Conservation (phyloP, 2,113 vertebrate genomes). For the Pachycephala philippinensis region DNA sequence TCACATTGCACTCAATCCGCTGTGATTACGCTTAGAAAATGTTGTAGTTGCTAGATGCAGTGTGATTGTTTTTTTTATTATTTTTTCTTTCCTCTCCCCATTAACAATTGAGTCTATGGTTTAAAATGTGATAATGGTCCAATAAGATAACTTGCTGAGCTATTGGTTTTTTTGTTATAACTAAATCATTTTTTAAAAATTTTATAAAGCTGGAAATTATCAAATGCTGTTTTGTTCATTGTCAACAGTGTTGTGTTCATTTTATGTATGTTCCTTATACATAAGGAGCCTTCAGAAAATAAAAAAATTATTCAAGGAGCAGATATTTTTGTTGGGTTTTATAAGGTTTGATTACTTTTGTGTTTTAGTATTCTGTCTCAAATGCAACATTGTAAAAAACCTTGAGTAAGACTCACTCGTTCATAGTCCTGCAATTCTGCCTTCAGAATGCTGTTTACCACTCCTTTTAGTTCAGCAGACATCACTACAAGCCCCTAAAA, state of each 20-base stretch:
- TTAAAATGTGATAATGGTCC: constrained; percentile 75
- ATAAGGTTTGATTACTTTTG: neutral
- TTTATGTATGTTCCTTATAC: constrained; percentile 77
- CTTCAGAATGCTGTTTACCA: constrained; percentile 84
- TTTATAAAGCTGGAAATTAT: constrained; percentile 76
- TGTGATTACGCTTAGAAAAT: constrained; percentile 79
- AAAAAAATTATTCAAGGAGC: constrained; percentile 70
- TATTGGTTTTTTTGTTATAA: constrained; percentile 71
- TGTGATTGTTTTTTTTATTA: constrained; percentile 47
- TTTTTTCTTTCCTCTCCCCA: neutral
- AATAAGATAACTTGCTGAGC: constrained; percentile 73
- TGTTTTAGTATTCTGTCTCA: neutral
- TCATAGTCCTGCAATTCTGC: constrained; percentile 84
- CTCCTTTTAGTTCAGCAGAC: constrained; percentile 86
- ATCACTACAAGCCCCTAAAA: constrained; percentile 83
- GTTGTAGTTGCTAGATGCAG: constrained; percentile 70
- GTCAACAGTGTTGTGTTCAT: constrained; percentile 79
- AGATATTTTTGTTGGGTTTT: neutral
- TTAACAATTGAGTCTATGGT: constrained; percentile 66
- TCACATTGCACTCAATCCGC: constrained; percentile 75
- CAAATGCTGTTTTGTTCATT: constrained; percentile 72
- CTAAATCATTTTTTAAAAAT: constrained; percentile 67
- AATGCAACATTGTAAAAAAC: neutral
- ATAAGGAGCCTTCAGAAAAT: constrained; percentile 74
- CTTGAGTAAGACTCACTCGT: constrained; percentile 89